phyloP scores from a whole-genome alignment of 23 tunicate species.

The Botrylloides violaceus region DNA sequence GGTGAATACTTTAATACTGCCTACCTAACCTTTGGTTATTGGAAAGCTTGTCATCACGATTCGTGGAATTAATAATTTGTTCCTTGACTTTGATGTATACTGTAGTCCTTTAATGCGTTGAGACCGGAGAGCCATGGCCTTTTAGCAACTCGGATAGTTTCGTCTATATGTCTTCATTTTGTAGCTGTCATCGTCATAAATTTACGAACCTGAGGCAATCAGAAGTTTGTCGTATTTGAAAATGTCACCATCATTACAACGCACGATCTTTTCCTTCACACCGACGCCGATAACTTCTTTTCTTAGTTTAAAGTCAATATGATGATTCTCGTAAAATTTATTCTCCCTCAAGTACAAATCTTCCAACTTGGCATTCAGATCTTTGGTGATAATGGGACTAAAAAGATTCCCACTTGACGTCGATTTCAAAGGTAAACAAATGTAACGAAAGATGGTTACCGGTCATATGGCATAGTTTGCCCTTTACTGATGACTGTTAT shows the following conservation, averaged over 20 bases:
- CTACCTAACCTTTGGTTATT: no score
- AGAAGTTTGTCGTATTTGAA: slow-evolving; percentile 47
- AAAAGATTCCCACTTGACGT: no score
- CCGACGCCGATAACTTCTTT: slow-evolving; percentile 27
- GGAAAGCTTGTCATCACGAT: no score
- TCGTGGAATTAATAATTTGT: no score
- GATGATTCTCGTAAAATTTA: neutral
- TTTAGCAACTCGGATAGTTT: no score
- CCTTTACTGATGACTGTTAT: slow-evolving; percentile 61
- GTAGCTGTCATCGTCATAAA: neutral
- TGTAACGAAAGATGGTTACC: no score
- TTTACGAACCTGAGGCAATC: slow-evolving; percentile 41
- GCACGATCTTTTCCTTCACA: slow-evolving; percentile 27
- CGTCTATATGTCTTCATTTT: no score
- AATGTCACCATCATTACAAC: slow-evolving; percentile 32
- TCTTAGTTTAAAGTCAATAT: neutral
- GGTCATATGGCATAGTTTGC: slow-evolving; percentile 61
- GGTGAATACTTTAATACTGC: no score
- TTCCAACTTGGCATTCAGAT: neutral
- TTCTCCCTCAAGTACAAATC: neutral
- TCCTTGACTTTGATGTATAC: no score
- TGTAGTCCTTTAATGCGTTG: no score
- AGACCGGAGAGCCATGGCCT: no score
- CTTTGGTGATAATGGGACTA: slow-evolving; percentile 5
- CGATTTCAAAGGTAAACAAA: no score